These are phyloP conservation scores for Periphyllus acericola DNA, from an alignment of 2,888 invertebrate species.

Conservation along the genomic window DNA sequence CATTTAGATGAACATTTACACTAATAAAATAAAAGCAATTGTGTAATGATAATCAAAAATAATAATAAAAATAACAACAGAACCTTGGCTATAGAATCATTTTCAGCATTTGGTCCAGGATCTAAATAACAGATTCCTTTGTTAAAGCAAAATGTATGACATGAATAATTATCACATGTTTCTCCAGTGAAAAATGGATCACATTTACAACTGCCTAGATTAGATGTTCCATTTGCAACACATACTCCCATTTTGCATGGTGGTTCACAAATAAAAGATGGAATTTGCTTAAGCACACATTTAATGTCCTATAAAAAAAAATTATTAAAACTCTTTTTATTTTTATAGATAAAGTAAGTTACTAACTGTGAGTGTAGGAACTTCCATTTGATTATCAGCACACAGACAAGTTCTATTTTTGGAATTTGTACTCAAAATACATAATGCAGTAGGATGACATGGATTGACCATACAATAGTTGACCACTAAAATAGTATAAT, in stretches of 20 bases:
- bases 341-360: not conserved
- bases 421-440: constrained; percentile 66
- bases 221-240: constrained; percentile 37
- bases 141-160: constrained; percentile 45
- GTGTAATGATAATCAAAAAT: not conserved
- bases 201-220: constrained; percentile 43
- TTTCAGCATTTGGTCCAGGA: constrained; percentile 63
- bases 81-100: constrained; percentile 36
- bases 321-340: not conserved
- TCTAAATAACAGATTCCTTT: constrained; percentile 71
- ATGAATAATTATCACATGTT: constrained; percentile 40
- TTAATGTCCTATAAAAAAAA: constrained; percentile 36
- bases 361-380: constrained; percentile 38
- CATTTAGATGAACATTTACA: constrained; percentile 75
- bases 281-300: constrained; percentile 28
- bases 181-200: constrained; percentile 55
- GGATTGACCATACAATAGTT: constrained; percentile 73
- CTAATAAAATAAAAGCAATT: constrained; percentile 66
- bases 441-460: constrained; percentile 75
- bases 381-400: constrained; percentile 68
- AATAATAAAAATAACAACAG: not conserved
- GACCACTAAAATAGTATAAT: constrained; percentile 64
- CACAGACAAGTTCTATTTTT: constrained; percentile 70
- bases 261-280: constrained; percentile 48
- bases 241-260: constrained; percentile 38